Evolutionary conservation across 2,113 vertebrate species (phyloP).

Genomic region (Tapirus terrestris): DNA sequence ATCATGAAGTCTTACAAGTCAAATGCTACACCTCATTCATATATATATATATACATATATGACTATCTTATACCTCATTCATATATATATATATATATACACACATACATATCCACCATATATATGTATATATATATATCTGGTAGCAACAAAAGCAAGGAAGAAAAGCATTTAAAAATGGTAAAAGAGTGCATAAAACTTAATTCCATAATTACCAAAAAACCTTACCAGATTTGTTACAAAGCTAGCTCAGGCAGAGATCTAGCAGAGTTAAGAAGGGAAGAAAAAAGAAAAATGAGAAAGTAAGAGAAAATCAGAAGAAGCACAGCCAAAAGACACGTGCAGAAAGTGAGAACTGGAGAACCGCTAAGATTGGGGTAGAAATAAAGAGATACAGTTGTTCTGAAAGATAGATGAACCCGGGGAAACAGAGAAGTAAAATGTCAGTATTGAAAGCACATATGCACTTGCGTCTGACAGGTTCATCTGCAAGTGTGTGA

Average conservation of each 20-base stretch:
- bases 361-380: background rate
- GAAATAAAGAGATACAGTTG: background rate
- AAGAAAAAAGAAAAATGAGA: background rate
- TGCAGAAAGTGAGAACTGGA: background rate
- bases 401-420: background rate
- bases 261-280: background rate
- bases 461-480: background rate
- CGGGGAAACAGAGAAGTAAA: background rate
- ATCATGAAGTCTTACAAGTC: background rate
- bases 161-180: background rate
- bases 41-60: no score
- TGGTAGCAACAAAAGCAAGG: background rate
- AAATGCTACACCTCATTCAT: background rate
- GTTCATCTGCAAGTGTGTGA: background rate
- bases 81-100: background rate
- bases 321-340: background rate
- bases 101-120: background rate
- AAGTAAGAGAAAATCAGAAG: background rate
- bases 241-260: background rate
- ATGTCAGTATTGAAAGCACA: background rate
- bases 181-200: background rate
- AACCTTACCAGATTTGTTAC: background rate
- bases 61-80: background rate
- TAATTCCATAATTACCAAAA: background rate
- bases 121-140: background rate